A percentile compares a stretch with the other conserved stretches of the same genome.
These are phyloP conservation scores for Leptinotarsa haldemani DNA, from an alignment of 2,888 invertebrate genomes.

Conservation along the genomic window DNA sequence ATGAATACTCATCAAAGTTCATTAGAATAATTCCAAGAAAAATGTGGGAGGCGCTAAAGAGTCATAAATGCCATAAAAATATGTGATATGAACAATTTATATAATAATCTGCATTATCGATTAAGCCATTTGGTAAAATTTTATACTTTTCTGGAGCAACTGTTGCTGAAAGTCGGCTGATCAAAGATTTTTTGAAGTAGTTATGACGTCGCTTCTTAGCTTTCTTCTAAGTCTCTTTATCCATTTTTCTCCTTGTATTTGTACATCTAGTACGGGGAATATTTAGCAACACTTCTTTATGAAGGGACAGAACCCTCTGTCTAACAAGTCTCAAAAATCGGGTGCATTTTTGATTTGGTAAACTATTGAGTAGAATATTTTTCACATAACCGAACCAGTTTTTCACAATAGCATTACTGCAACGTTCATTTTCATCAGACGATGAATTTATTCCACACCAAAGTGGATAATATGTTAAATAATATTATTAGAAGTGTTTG, in stretches of 20 bases:
- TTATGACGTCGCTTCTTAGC: background rate
- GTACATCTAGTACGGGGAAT: slow-evolving; percentile 17
- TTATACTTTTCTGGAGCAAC: background rate
- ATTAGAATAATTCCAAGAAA: no score
- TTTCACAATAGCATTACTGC: slow-evolving; percentile 22
- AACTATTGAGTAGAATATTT: slow-evolving; percentile 11
- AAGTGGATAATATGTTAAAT: background rate
- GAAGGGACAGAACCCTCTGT: slow-evolving; percentile 9
- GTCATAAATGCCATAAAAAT: no score
- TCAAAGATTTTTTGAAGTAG: background rate
- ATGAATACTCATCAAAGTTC: no score
- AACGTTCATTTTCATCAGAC: background rate
- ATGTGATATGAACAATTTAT: background rate
- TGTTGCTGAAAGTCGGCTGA: background rate
- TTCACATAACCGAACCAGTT: slow-evolving; percentile 23
- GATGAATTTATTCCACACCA: slow-evolving; percentile 18
- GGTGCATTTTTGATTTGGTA: slow-evolving; percentile 27
- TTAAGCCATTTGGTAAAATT: background rate
- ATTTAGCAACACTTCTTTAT: slow-evolving; percentile 18
- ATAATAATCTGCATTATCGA: background rate
- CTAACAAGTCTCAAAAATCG: slow-evolving; percentile 14
- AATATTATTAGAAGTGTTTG: background rate
- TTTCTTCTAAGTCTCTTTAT: background rate
- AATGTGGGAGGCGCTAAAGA: no score
- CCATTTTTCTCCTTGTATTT: slow-evolving; percentile 1